Percentiles rank a stretch among this genome's conserved stretches.
phyloP scores from a whole-genome alignment of 2,797 vertebrate genomes.

The Sebastes trivittatus region DNA sequence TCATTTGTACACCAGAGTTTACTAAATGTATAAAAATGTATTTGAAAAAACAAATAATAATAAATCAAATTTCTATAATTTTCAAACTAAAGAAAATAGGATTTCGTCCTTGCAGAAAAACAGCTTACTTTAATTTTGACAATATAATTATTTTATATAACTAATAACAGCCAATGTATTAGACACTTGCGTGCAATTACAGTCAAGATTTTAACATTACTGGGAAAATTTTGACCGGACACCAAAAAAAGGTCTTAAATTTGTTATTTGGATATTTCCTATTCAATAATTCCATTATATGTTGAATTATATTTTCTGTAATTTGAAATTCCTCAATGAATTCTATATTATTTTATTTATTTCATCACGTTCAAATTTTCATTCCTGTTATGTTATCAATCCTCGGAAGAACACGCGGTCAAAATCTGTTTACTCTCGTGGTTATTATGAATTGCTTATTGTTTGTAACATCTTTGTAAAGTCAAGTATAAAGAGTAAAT shows the following conservation, averaged over 20 bases:
- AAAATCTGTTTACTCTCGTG: not conserved
- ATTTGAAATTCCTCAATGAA: not conserved
- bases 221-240: not conserved
- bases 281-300: not conserved
- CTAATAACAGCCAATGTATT: not conserved
- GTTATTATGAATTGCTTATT: not conserved
- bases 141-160: not conserved
- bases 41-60: not conserved
- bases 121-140: not conserved
- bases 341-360: not conserved
- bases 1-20: not conserved
- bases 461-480: not conserved
- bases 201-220: not conserved
- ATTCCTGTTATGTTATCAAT: not conserved
- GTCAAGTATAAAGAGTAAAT: not conserved
- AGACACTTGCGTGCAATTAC: not conserved
- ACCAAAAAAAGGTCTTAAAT: not conserved
- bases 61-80: not conserved
- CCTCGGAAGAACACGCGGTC: accelerated
- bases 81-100: not conserved
- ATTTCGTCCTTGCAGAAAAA: not conserved
- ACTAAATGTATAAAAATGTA: not conserved
- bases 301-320: not conserved
- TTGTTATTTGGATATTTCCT: not conserved
- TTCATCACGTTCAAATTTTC: not conserved